Evolutionary conservation across 2,113 vertebrate genomes (phyloP).

Genomic region (Plotosus lineatus): DNA sequence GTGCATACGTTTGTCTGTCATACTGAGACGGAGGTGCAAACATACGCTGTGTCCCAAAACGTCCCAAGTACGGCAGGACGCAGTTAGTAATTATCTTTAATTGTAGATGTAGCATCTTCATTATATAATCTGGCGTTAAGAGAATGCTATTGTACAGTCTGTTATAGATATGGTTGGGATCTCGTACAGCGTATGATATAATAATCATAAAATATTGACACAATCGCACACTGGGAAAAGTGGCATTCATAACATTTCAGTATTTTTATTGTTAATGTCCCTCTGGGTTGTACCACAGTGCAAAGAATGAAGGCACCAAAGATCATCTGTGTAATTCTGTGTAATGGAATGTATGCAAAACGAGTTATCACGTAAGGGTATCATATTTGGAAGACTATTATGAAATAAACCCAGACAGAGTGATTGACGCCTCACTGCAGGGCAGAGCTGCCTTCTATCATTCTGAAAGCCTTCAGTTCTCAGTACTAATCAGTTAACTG

Average conservation of each 20-base stretch:
- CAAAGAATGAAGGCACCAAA: not conserved
- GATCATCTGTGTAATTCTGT: not conserved
- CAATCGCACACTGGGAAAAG: not conserved
- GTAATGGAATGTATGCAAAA: not conserved
- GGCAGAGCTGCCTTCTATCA: no score
- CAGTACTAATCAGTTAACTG: no score
- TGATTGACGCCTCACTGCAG: no score
- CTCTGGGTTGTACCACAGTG: no score
- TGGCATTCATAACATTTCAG: not conserved
- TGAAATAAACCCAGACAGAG: no score
- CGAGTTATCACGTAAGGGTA: not conserved
- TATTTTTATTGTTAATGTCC: no score
- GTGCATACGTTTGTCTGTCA: not conserved
- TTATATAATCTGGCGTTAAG: not conserved
- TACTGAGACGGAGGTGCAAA: not conserved
- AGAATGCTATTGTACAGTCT: no score
- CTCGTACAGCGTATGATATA: not conserved
- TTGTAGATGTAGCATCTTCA: not conserved
- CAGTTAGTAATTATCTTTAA: not conserved
- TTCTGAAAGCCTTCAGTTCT: no score
- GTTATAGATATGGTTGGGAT: no score
- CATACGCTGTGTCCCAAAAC: not conserved
- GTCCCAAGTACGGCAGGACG: not conserved
- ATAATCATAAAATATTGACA: not conserved
- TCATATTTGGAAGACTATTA: not conserved